Conservation (phyloP, 2,797 vertebrate genomes). For the Artibeus jamaicensis region DNA sequence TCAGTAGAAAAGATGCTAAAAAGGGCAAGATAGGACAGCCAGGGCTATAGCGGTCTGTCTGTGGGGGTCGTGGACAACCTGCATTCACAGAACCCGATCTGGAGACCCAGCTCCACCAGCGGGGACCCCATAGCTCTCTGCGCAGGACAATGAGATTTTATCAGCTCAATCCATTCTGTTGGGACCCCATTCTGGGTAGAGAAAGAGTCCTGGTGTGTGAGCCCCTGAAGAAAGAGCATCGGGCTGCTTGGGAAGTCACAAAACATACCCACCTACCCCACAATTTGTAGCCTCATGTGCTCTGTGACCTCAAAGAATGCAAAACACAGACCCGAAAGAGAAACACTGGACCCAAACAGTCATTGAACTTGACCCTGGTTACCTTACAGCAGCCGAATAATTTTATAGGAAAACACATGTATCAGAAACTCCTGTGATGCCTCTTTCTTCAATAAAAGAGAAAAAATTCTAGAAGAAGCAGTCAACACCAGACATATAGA, state of each 20-base stretch:
- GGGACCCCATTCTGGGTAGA: not conserved
- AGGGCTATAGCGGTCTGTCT: not conserved
- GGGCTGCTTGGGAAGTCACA: not conserved
- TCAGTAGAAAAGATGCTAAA: not conserved
- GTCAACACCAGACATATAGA: not conserved
- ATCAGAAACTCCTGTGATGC: not conserved
- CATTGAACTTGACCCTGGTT: constrained; percentile 24
- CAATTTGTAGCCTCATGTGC: not conserved
- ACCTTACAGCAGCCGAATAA: not conserved
- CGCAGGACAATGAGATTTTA: not conserved
- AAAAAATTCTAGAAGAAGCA: not conserved
- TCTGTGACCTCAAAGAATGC: not conserved
- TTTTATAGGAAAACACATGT: not conserved
- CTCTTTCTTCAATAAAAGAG: not conserved
- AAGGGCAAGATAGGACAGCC: not conserved
- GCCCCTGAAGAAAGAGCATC: not conserved
- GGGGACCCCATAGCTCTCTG: not conserved
- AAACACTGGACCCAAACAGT: not conserved
- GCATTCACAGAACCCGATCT: not conserved
- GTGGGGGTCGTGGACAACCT: not conserved
- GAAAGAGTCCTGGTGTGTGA: not conserved
- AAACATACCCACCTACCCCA: not conserved
- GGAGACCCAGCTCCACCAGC: not conserved
- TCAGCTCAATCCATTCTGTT: not conserved
- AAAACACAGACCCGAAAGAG: not conserved